Evolutionary conservation across 1,140 invertebrate genomes (phyloP), one percentile per base, ranked within the genome.

Genomic region (Meloidogyne floridensis): DNA sequence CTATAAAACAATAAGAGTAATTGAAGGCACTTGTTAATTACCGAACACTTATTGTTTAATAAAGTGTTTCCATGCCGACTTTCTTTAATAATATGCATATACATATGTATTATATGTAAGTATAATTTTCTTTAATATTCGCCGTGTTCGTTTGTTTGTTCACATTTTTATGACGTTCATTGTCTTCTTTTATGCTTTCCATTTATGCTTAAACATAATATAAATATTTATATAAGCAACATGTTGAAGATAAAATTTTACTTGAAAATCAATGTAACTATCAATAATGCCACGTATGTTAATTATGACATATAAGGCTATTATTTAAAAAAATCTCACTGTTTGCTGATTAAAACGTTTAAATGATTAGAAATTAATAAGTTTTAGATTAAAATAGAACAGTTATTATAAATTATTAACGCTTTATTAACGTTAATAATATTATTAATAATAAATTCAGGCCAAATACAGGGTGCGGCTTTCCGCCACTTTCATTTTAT

Each of bases 141-240:
- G 1, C n/a, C n/a, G n/a, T 65, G 59, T 65, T 65, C 59, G 3
- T 65, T 65, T 65, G 59, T 65, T 65, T 65, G 59, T 11, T 18
- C 59, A 18, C 15, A n/a, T 65, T 65, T n/a, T 65, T 65, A 65
- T 65, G n/a, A 65, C 56, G 59, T 65, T 65, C 59, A 65, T n/a
- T n/a, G 15, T n/a, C 5, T 7, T 8, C n/a, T 59, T 65, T 65
- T 65, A 65, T 65, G 59, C 59, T 65, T n/a, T 65, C n/a, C 4
- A 4, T n/a, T 65, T 65, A 15, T 13, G 59, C 6, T n/a, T 65
- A 59, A n/a, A 65, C n/a, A 65, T 65, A 59, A 32, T 9, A 15
- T 15, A 59, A 4, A 6, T 65, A 65, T 5, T 15, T 15, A 59
- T 15, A 13, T 2, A 15, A 15, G 56, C n/a, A 65, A 65, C n/a